Evolutionary conservation across 2,888 invertebrate species (phyloP), one percentile per base, ranked within the genome.

Genomic region (Altica lythri): DNA sequence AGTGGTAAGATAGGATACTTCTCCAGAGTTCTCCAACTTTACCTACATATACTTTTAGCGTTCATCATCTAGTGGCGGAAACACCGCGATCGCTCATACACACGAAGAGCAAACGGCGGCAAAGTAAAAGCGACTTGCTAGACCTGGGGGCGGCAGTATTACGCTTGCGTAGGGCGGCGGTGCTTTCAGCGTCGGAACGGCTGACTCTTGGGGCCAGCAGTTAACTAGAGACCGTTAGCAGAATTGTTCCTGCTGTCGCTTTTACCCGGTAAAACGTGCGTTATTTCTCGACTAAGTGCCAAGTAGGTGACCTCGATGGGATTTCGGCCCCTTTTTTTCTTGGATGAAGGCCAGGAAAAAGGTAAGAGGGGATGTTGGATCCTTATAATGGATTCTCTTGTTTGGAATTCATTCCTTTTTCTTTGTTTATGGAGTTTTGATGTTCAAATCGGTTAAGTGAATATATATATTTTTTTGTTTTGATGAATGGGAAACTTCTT

Each of bases 241-340:
- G 30, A 32, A 5, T 22, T 19, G 30, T 8, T 32, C 32, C 38
- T 4, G 29, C 29, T 43, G 45, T 29, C 34, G 17, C 4, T 5
- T n/a, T 13, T 6, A 30, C 38, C 19, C 35, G 44, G 30, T n/a
- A 37, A 35, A 51, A 34, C 55, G 27, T 47, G 42, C 50, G 45
- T 45, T 37, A n/a, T 12, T 12, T 22, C 44, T 45, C 44, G 50
- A 38, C 19, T 40, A 40, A 49, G 46, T 50, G 55, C 50, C 55
- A 55, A 54, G 54, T 59, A 55, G 54, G 56, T 59, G 59, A 56
- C 59, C 56, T 59, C 55, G 52, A 59, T 59, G 59, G 50, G 52
- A 56, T 49, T 53, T 46, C 48, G 51, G 49, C 30, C 45, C 47
- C 44, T 48, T 57, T 48, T 53, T 50, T 13, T 35, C 45, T 47